Conservation (phyloP, 2,888 invertebrate species). For the Rhodophaea formosa region DNA sequence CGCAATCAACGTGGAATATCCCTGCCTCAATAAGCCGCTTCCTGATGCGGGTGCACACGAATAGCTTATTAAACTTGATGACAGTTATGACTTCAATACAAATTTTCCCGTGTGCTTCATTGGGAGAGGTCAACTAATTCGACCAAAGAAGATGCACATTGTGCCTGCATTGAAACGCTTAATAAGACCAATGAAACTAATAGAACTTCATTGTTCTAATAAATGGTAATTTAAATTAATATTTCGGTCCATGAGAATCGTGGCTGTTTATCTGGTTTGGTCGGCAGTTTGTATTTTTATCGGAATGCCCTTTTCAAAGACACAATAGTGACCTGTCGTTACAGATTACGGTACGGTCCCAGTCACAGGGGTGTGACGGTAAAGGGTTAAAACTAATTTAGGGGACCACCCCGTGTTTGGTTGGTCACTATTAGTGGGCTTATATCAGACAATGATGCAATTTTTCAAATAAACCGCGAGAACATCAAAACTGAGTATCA, state of each 20-base stretch:
- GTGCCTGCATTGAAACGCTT: slow-evolving; percentile 50
- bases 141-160: slow-evolving; percentile 60
- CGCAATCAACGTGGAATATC: slow-evolving; percentile 50
- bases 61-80: slow-evolving; percentile 68
- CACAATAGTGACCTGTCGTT: slow-evolving; percentile 41
- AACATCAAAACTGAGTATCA: background rate
- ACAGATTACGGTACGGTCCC: slow-evolving; percentile 48
- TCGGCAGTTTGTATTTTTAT: slow-evolving; percentile 15
- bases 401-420: slow-evolving; percentile 57
- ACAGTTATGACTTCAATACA: slow-evolving; percentile 65
- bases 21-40: slow-evolving; percentile 69
- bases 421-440: slow-evolving; percentile 41
- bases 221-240: slow-evolving; percentile 31
- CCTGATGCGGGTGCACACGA: slow-evolving; percentile 73
- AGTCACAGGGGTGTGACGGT: slow-evolving; percentile 60
- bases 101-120: slow-evolving; percentile 71
- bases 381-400: slow-evolving; percentile 68
- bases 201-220: slow-evolving; percentile 57
- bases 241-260: slow-evolving; percentile 25
- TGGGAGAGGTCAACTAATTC: slow-evolving; percentile 70
- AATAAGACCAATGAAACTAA: slow-evolving; percentile 70
- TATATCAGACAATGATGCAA: slow-evolving; percentile 25
- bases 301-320: slow-evolving; percentile 23
- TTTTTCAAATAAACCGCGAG: slow-evolving; percentile 11
- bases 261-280: background rate